These are phyloP conservation scores for Kryptopterus vitreolus DNA, from an alignment of 2,797 vertebrate species.

Conservation along the genomic window DNA sequence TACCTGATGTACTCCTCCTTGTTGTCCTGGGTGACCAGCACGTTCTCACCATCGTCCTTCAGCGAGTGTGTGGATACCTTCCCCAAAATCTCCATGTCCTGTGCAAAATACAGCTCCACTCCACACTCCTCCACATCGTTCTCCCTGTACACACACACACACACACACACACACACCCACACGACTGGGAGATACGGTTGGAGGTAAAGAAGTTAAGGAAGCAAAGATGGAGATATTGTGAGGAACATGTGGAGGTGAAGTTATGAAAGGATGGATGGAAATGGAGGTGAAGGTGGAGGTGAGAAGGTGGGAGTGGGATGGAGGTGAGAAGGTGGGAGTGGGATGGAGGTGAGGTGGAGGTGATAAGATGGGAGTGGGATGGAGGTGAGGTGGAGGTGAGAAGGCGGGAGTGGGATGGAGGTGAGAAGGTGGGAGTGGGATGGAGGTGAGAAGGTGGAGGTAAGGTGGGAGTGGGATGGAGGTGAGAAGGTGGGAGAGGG, in stretches of 20 bases:
- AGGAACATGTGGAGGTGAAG: neutral
- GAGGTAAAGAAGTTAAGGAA: neutral
- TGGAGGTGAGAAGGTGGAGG: neutral
- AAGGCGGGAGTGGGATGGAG: no score
- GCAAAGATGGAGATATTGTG: neutral
- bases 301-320: neutral
- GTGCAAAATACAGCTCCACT: constrained; percentile 94
- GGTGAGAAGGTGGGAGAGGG: no score
- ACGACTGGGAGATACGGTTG: neutral
- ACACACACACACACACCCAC: neutral
- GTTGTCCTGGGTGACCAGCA: constrained; percentile 92
- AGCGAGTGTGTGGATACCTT: constrained; percentile 95
- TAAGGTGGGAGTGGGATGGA: no score
- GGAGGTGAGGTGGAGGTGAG: no score
- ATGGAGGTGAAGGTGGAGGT: neutral
- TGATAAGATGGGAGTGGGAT: neutral
- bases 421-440: no score
- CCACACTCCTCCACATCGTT: constrained; percentile 94
- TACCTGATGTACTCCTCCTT: constrained; percentile 98
- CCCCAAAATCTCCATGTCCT: constrained; percentile 98
- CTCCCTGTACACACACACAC: constrained; percentile 72
- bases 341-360: neutral
- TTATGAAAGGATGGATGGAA: neutral
- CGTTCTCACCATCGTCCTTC: constrained; percentile 90
- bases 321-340: neutral